These are phyloP conservation scores for Eupithecia abbreviata DNA, from an alignment of 2,888 invertebrate genomes.

Conservation along the genomic window DNA sequence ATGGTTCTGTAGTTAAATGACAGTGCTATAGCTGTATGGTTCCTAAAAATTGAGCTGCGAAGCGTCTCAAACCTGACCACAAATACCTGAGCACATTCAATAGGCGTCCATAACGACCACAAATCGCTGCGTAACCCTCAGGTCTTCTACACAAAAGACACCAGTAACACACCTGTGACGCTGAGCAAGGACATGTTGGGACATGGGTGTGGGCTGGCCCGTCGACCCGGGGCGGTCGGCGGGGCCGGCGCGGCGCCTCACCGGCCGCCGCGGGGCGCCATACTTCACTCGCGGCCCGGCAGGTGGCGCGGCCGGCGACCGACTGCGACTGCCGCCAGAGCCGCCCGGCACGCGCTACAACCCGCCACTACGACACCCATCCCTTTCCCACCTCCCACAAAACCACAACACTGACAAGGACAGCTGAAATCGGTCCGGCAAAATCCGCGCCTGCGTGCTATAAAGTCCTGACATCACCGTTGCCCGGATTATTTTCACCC, in stretches of 20 bases:
- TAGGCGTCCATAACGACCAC: conserved; percentile 67
- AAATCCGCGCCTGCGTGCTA: conserved; percentile 54
- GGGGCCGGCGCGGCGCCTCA: conserved; percentile 83
- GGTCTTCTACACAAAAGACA: conserved; percentile 58
- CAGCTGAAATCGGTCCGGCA: conserved; percentile 18
- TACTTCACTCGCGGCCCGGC: conserved; percentile 76
- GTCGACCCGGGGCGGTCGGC: conserved; percentile 83
- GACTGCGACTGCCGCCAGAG: conserved; percentile 54
- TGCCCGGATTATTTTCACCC: conserved; percentile 83
- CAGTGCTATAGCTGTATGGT: background rate
- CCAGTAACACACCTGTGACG: conserved; percentile 78
- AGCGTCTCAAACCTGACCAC: conserved; percentile 46
- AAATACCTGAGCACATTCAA: conserved; percentile 59
- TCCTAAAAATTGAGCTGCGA: background rate
- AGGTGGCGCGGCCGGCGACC: conserved; percentile 78
- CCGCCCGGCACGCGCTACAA: conserved; percentile 38
- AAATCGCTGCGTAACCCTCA: conserved; percentile 58
- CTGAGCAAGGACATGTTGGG: conserved; percentile 84
- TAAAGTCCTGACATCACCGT: conserved; percentile 75
- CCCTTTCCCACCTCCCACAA: conserved; percentile 16
- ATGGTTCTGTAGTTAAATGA: background rate
- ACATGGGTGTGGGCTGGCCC: conserved; percentile 76
- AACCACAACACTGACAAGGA: conserved; percentile 24
- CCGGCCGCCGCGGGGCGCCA: conserved; percentile 83
- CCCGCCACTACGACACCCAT: conserved; percentile 40